phyloP scores from a whole-genome alignment of 2,888 invertebrate genomes.

The Cyclophora punctaria region DNA sequence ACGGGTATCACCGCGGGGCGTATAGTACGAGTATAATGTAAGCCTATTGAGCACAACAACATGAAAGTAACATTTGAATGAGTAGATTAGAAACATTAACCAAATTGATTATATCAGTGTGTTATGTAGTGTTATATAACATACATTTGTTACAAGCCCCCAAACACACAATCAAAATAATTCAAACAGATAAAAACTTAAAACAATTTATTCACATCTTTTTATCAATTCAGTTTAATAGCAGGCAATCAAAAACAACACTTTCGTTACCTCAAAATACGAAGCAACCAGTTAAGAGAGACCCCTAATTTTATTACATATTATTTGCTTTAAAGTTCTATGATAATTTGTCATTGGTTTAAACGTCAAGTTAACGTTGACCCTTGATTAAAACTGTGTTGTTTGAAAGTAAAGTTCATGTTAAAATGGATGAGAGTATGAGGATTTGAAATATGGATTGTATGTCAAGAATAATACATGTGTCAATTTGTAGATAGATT shows the following conservation, averaged over 20 bases:
- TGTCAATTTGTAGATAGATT: constrained; percentile 13
- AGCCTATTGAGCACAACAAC: no score
- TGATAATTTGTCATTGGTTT: no score
- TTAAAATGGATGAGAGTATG: constrained; percentile 9
- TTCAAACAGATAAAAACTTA: background rate
- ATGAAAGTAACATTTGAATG: no score
- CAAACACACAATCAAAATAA: background rate
- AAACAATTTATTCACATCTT: constrained; percentile 1
- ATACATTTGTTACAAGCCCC: background rate
- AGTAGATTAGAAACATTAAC: no score
- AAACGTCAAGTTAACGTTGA: background rate
- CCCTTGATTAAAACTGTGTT: background rate
- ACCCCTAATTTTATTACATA: background rate
- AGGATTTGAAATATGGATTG: constrained; percentile 11
- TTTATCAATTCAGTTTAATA: constrained; percentile 10
- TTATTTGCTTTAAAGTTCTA: no score
- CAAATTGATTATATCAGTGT: no score
- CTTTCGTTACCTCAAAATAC: background rate
- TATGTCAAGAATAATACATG: constrained; percentile 16
- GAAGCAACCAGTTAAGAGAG: constrained; percentile 2
- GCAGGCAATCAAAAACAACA: constrained; percentile 6
- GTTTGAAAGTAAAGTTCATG: background rate
- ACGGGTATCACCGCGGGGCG: no score
- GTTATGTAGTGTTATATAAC: background rate
- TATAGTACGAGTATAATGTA: no score